These are phyloP conservation scores for Troilus luridus DNA, from an alignment of 2,888 invertebrate species.

Conservation along the genomic window DNA sequence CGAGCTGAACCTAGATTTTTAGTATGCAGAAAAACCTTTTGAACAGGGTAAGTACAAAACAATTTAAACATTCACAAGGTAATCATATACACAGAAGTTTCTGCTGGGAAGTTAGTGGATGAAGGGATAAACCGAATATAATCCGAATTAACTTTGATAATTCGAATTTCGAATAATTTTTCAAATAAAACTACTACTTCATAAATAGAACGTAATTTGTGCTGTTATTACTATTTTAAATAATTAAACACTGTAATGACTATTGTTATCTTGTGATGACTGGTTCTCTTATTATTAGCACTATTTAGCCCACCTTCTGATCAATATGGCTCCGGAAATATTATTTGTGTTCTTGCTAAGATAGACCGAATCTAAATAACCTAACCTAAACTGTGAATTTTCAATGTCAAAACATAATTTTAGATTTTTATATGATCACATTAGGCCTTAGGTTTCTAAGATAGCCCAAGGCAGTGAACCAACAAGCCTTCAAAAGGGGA, in stretches of 20 bases:
- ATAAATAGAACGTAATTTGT: neutral
- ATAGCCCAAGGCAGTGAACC: too few species aligned
- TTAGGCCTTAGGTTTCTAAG: too few species aligned
- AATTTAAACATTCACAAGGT: too few species aligned
- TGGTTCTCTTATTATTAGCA: too few species aligned
- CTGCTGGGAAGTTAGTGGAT: neutral
- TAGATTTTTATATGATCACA: too few species aligned
- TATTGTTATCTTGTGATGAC: neutral
- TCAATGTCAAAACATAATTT: too few species aligned
- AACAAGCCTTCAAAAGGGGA: too few species aligned
- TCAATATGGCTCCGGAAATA: neutral
- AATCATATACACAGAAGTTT: neutral
- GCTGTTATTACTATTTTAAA: neutral
- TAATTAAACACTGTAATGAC: neutral
- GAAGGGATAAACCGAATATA: neutral
- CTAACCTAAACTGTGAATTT: neutral
- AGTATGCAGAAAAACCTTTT: conserved; percentile 42
- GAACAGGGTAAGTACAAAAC: conserved; percentile 34
- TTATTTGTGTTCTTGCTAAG: neutral
- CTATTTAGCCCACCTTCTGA: neutral
- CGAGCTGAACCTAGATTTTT: neutral
- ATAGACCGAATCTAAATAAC: neutral
- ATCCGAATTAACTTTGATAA: too few species aligned
- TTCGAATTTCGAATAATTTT: neutral
- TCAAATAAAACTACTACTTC: neutral